Percentiles rank a stretch among this genome's conserved stretches.
phyloP scores from a whole-genome alignment of 2,113 vertebrate genomes.

The Seriola rivoliana region DNA sequence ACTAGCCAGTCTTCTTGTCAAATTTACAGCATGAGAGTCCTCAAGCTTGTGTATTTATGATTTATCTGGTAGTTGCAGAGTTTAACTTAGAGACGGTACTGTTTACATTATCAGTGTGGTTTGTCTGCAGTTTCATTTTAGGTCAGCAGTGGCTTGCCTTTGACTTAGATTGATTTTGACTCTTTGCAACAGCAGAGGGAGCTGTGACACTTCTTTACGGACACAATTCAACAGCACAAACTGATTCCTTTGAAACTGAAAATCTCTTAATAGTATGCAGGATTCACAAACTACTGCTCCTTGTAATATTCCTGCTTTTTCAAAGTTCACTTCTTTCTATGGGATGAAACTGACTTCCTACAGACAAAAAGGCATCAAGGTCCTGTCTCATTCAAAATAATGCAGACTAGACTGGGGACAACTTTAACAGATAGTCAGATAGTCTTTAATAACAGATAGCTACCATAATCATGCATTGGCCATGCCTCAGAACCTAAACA shows the following conservation, averaged over 20 bases:
- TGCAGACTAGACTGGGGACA: neutral
- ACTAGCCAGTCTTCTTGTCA: neutral
- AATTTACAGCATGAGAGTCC: neutral
- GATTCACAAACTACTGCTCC: neutral
- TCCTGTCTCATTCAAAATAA: neutral
- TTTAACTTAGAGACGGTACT: no score
- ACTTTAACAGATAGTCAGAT: neutral
- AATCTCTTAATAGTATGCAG: no score
- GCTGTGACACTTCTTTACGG: constrained; percentile 25
- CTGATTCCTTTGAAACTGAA: neutral
- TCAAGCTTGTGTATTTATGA: neutral
- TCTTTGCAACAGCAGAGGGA: constrained; percentile 63
- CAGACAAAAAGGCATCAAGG: neutral
- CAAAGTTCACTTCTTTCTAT: neutral
- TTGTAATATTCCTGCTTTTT: neutral
- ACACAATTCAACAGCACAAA: neutral
- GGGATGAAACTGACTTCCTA: neutral
- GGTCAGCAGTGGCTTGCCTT: neutral
- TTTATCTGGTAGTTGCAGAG: neutral
- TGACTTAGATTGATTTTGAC: neutral
- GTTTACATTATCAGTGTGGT: neutral
- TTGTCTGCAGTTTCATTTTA: neutral
- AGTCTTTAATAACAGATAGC: neutral
- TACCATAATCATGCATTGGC: neutral
- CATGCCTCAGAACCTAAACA: neutral